Percentiles rank a stretch among this genome's conserved stretches.
Conservation (phyloP, 2,113 vertebrate species). For the Acrocephalus kingi region DNA sequence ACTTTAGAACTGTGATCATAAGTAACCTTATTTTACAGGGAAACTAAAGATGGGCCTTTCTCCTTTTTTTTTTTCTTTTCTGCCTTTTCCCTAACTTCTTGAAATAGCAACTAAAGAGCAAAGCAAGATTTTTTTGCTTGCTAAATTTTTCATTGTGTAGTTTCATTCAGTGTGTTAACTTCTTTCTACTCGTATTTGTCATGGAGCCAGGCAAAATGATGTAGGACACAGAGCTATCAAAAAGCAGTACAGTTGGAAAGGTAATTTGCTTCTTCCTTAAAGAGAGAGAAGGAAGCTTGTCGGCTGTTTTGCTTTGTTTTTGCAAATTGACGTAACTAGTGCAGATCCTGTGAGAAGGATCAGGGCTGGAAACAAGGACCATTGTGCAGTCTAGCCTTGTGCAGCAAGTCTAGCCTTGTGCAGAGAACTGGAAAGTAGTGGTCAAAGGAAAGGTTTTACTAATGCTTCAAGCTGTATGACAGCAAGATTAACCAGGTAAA, state of each 20-base stretch:
- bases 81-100: not conserved
- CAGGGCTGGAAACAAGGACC: not conserved
- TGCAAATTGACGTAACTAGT: not conserved
- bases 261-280: not conserved
- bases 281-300: not conserved
- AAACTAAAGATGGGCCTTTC: not conserved
- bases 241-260: not conserved
- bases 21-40: not conserved
- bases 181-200: not conserved
- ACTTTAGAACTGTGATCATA: not conserved
- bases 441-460: not conserved
- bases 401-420: not conserved
- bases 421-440: not conserved
- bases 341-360: conserved; percentile 29
- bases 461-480: not conserved
- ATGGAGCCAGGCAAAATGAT: not conserved
- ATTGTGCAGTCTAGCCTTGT: not conserved
- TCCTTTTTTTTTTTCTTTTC: not conserved
- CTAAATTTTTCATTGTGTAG: not conserved
- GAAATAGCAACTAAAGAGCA: not conserved
- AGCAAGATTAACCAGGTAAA: not conserved
- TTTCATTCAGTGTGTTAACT: not conserved
- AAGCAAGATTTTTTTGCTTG: not conserved
- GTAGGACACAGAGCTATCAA: not conserved
- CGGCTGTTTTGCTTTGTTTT: not conserved